These are phyloP conservation scores for Parasteatoda lunata DNA, from an alignment of 2,888 invertebrate genomes.

Conservation along the genomic window DNA sequence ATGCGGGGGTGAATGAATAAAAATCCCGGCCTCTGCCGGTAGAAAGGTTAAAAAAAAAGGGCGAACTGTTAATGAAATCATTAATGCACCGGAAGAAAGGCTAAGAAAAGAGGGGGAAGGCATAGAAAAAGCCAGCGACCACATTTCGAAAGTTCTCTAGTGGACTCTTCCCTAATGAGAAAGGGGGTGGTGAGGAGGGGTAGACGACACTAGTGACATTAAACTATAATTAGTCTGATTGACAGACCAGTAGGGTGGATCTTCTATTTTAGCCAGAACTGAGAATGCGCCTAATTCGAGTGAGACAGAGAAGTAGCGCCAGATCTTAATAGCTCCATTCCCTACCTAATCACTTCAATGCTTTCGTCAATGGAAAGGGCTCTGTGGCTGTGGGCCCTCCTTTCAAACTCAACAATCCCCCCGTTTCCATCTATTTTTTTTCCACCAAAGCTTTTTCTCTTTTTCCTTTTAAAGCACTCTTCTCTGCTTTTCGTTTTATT, in stretches of 20 bases:
- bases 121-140: constrained; percentile 65
- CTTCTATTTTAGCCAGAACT: constrained; percentile 57
- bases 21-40: constrained; percentile 44
- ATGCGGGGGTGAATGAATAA: constrained; percentile 40
- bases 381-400: constrained; percentile 47
- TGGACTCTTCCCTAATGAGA: constrained; percentile 63
- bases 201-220: constrained; percentile 67
- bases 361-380: constrained; percentile 52
- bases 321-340: constrained; percentile 68
- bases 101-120: constrained; percentile 57
- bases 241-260: constrained; percentile 65
- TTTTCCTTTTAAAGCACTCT: constrained; percentile 2
- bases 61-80: constrained; percentile 67
- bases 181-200: constrained; percentile 56
- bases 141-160: constrained; percentile 59
- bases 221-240: constrained; percentile 69
- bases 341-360: constrained; percentile 68
- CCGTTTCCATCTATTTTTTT: constrained; percentile 63
- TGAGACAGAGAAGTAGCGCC: constrained; percentile 57
- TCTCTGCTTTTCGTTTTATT: constrained; percentile 59
- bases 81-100: constrained; percentile 66
- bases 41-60: constrained; percentile 36
- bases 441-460: constrained; percentile 49
- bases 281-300: constrained; percentile 64
- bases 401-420: constrained; percentile 54